A percentile compares a stretch with the other conserved stretches of the same genome.
Conservation (phyloP, 1,140 invertebrate genomes). For the Cryptotermes secundus region DNA sequence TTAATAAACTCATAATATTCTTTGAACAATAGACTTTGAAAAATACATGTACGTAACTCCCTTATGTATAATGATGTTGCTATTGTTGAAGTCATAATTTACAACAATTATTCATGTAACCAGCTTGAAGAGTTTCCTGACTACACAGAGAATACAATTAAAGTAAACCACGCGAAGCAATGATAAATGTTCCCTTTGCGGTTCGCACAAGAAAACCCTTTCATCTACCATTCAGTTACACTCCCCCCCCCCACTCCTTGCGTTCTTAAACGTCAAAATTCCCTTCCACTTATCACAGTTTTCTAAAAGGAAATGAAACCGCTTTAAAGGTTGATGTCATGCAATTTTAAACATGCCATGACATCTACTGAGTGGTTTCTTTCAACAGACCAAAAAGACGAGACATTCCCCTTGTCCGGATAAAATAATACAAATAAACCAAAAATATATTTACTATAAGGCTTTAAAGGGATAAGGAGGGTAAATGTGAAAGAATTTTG, state of each 20-base stretch:
- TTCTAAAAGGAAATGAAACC: background rate
- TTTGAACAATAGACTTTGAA: background rate
- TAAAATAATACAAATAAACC: too few species aligned
- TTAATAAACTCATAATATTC: too few species aligned
- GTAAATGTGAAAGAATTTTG: too few species aligned
- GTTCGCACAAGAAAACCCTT: background rate
- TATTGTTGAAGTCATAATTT: background rate
- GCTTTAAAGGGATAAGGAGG: too few species aligned
- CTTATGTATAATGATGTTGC: background rate
- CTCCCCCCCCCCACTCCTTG: background rate
- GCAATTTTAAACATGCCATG: background rate
- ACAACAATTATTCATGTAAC: background rate
- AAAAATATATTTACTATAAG: too few species aligned
- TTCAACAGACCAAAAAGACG: background rate
- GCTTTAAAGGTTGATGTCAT: background rate
- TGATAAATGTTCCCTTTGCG: background rate
- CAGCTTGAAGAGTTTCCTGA: background rate
- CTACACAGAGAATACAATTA: background rate
- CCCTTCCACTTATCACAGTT: background rate
- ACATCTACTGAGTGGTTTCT: background rate
- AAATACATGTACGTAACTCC: background rate
- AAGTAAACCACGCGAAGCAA: background rate
- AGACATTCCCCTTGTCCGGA: background rate
- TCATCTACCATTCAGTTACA: background rate
- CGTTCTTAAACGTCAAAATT: background rate